A percentile compares a stretch with the other conserved stretches of the same genome.
Conservation (phyloP, 2,797 vertebrate species). For the Acanthis flammea region DNA sequence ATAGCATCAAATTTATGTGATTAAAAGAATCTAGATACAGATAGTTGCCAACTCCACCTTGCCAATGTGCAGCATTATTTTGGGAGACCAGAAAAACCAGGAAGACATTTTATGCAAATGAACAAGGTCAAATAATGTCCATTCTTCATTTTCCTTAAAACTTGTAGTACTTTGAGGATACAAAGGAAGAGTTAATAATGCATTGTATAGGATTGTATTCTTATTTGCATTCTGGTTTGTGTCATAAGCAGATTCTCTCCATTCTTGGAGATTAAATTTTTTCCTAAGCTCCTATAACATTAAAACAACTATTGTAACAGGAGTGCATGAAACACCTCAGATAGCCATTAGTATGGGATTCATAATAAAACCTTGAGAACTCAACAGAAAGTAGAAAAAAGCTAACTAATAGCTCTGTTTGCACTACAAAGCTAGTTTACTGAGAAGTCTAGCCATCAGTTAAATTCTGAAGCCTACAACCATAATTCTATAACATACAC, state of each 20-base stretch:
- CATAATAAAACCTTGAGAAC: background rate
- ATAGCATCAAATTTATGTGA: background rate
- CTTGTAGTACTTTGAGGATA: background rate
- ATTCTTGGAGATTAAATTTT: background rate
- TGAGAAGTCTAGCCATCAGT: background rate
- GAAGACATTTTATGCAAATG: background rate
- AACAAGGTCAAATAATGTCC: background rate
- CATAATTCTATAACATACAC: background rate
- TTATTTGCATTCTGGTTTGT: background rate
- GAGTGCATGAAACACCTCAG: background rate
- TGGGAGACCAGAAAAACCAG: background rate
- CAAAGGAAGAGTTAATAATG: background rate
- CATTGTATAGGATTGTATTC: background rate
- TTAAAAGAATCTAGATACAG: background rate
- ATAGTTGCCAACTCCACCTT: background rate
- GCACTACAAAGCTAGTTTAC: background rate
- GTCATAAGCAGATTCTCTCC: background rate
- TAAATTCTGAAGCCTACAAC: background rate
- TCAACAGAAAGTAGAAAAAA: background rate
- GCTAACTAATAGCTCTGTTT: background rate
- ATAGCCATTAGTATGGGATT: background rate
- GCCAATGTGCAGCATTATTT: background rate
- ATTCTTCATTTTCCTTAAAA: background rate
- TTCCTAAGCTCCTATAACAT: background rate
- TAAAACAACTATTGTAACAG: background rate